Evolutionary conservation across 1,140 invertebrate species (phyloP), one percentile per base, ranked within the genome.

Genomic region (Luehdorfia chinensis): DNA sequence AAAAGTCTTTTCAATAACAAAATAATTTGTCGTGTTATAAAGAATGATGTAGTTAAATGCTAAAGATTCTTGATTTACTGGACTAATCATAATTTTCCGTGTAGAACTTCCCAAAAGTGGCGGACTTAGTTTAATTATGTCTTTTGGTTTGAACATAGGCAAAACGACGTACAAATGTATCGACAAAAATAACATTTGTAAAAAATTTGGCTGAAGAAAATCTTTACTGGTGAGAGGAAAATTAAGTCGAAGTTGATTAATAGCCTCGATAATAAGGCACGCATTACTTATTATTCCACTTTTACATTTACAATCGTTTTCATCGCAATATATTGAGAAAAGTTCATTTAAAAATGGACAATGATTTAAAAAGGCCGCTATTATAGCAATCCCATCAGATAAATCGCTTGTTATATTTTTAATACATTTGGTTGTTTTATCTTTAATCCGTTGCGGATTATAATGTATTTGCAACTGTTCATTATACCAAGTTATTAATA

Each of bases 111-210:
- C 63, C 47, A 80, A 49, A 12, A 86, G 60, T 8, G 79, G 77
- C 21, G 83, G 79, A 41, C 75, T 73, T 41, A 86, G 78, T 45
- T 67, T 37, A n/a, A 86, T 55, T 5, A 50, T 52, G 48, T 75
- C 76, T 64, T 65, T 76, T n/a, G 71, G 69, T 41, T 66, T 72
- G 31, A 75, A 77, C 75, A 78, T 81, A 8, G 81, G 81, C 27
- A 86, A 50, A 14, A 61, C 48, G 0, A 83, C 68, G 47, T 75
- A 84, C 31, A 86, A 59, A 56, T 83, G 76, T 34, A 86, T 59
- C 13, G 83, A 86, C 23, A 86, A 56, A 66, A 86, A 86, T 18
- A 86, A 49, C 79, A 84, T 86, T 44, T 76, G 76, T 32, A 86
- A 52, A 59, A 71, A 83, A 58, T 79, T 84, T 6, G 83, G 83